phyloP scores from a whole-genome alignment of 2,113 vertebrate species.

The Riparia riparia region DNA sequence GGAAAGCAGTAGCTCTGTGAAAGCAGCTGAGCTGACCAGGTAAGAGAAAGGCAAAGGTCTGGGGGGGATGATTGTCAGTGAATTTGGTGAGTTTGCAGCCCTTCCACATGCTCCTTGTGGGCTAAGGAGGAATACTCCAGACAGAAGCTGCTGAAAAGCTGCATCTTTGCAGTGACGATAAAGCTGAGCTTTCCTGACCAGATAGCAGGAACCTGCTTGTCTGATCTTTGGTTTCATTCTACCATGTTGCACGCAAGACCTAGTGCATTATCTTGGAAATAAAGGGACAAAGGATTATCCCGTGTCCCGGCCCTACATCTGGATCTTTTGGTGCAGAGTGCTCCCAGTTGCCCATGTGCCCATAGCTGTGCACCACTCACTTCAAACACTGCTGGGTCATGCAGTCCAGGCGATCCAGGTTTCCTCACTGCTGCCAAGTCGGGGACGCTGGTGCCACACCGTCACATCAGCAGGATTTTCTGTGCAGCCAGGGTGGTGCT shows the following conservation, averaged over 20 bases:
- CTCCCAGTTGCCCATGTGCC: not conserved
- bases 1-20: too few species aligned
- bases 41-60: not conserved
- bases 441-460: not conserved
- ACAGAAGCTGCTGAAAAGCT: not conserved
- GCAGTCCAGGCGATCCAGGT: not conserved
- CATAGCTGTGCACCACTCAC: not conserved
- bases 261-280: not conserved
- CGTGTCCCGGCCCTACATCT: not conserved
- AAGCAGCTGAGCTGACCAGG: not conserved
- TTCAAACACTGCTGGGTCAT: not conserved
- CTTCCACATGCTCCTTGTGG: not conserved
- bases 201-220: not conserved
- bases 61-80: too few species aligned
- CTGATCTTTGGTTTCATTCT: not conserved
- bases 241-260: not conserved
- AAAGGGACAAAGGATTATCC: not conserved
- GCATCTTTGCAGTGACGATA: not conserved
- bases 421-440: not conserved
- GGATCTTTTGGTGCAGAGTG: not conserved
- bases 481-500: not conserved
- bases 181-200: not conserved
- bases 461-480: conserved; percentile 32
- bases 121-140: not conserved
- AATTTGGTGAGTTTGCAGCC: not conserved